Conservation (phyloP, 2,113 vertebrate genomes). For the Holacanthus passer region DNA sequence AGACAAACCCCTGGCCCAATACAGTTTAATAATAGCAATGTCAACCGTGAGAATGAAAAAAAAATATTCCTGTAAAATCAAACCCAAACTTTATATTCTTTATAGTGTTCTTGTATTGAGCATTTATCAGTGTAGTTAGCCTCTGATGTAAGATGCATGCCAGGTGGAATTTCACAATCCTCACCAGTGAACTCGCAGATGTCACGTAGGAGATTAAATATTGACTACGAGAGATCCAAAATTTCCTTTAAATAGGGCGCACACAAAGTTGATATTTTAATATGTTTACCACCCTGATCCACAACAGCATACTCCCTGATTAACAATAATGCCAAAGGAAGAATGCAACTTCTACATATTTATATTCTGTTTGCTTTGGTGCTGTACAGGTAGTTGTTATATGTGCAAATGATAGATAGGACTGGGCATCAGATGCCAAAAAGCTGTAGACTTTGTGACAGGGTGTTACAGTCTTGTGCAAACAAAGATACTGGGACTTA, state of each 20-base stretch:
- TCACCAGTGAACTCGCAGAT: conserved; percentile 22
- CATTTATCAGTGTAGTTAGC: background rate
- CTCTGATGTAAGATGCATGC: conserved; percentile 22
- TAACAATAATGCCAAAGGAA: background rate
- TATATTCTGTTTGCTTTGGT: conserved; percentile 6
- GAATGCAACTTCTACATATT: background rate
- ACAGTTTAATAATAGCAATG: background rate
- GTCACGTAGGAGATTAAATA: conserved; percentile 75
- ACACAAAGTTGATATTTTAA: conserved; percentile 18
- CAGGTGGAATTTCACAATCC: conserved; percentile 48
- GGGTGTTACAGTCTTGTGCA: conserved; percentile 32
- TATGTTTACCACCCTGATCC: background rate
- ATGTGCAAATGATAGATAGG: conserved; percentile 28
- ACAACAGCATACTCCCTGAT: background rate
- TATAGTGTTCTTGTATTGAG: background rate
- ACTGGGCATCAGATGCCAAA: conserved; percentile 1
- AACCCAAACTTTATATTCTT: background rate
- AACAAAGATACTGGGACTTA: conserved; percentile 32
- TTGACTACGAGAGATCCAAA: conserved; percentile 65
- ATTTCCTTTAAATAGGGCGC: conserved; percentile 7
- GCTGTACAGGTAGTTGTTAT: background rate
- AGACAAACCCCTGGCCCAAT: background rate
- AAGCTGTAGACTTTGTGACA: conserved; percentile 45
- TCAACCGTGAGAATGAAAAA: background rate
- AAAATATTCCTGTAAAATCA: background rate